Base-by-base conservation (phyloP, 1,140 invertebrate species). In the Zaprionus davidi region DNA sequence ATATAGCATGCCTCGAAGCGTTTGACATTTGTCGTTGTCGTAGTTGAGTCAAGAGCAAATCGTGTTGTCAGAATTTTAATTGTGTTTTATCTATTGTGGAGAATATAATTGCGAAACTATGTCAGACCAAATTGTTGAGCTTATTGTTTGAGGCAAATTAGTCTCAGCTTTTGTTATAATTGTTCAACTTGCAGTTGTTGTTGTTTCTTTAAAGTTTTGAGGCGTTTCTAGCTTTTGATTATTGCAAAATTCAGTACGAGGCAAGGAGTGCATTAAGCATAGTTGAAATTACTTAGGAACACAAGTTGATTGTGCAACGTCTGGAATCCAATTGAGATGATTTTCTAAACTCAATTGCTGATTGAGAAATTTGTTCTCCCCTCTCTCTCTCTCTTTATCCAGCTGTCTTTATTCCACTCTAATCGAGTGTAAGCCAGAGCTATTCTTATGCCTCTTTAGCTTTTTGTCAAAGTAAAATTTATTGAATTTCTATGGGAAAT, bases 1-100 rank as follows among this genome's bases (percentile, higher is more conserved):
- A 57, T 57, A 57, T 57, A 58, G 56, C 24, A 65, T 38, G 36
- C 63, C 56, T 31, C 56, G 34, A 2, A 76, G 57, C 81, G 46
- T 81, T 84, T 84, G 81, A 81, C 81, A 81, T 83, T 83, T 59
- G 73, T 59, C 58, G 36, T 51, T 38, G 20, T 44, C 59, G n/a
- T 36, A 20, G 26, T 46, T 56, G 28, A 73, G 67, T 86, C 79
- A 82, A 82, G 82, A 79, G 68, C 82, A 79, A 86, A 71, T 86
- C 79, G 79, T 86, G 83, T 82, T 69, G 24, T 73, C 55, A 71
- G 69, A 74, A 82, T 87, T 86, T 79, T 71, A 86, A 82, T 79
- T 86, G 68, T 73, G 64, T 62, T 84, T 86, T 85, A 78, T 74
- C 76, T 78, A 76, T 86, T 86, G 72, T 46, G 41, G n/a, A 46